phyloP scores from a whole-genome alignment of 2,888 invertebrate species.

The Pocota personata region DNA sequence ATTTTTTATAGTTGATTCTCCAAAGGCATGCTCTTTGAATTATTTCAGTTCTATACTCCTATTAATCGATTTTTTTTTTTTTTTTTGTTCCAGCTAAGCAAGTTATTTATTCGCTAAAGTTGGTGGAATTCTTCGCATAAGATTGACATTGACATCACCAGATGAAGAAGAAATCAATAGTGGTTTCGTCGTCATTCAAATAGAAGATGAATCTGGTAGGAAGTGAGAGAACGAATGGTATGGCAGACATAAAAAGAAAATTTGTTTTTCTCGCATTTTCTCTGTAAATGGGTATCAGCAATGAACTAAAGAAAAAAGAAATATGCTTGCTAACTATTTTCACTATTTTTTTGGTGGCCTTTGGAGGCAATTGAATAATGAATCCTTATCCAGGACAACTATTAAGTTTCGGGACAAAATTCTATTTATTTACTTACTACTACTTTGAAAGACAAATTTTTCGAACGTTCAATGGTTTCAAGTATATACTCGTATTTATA shows the following conservation, averaged over 20 bases:
- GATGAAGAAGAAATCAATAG: background rate
- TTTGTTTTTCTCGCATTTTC: no score
- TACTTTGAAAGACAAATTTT: background rate
- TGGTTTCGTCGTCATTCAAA: background rate
- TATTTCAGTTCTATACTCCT: slow-evolving; percentile 13
- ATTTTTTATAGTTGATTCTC: background rate
- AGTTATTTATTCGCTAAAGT: background rate
- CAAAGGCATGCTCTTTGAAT: slow-evolving; percentile 4
- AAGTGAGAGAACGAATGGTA: background rate
- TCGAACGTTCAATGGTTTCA: background rate
- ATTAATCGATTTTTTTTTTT: slow-evolving; percentile 19
- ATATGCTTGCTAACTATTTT: background rate
- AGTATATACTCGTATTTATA: no score
- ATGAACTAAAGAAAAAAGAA: background rate
- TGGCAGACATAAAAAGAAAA: no score
- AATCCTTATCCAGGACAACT: background rate
- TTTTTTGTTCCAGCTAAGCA: background rate
- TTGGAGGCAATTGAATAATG: background rate
- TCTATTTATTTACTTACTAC: background rate
- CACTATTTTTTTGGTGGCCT: background rate
- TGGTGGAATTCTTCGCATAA: slow-evolving; percentile 3
- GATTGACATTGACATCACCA: slow-evolving; percentile 21
- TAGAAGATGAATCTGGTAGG: slow-evolving; percentile 14
- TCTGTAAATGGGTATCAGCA: no score
- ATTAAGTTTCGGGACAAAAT: background rate